Conservation (phyloP, 2,797 vertebrate species). For the Setipinna tenuifilis region DNA sequence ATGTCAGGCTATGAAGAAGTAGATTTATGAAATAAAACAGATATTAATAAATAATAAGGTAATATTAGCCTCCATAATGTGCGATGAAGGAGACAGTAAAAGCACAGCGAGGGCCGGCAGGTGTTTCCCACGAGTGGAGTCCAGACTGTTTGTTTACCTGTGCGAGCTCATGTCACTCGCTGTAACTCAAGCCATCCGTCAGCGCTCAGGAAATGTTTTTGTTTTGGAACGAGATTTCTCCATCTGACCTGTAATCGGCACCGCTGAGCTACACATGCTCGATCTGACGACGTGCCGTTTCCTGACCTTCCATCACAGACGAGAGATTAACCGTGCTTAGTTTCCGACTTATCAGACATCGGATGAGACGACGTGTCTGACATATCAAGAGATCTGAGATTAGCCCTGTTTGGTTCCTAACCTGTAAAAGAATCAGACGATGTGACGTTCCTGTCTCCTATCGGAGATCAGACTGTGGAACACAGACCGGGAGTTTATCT, state of each 20-base stretch:
- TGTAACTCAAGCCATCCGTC: neutral
- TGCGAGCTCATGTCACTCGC: neutral
- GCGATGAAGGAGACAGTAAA: neutral
- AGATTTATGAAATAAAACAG: neutral
- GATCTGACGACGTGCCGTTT: neutral
- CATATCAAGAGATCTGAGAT: no score
- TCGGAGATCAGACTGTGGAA: neutral
- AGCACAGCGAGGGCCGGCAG: neutral
- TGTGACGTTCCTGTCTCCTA: neutral
- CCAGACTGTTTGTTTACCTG: neutral
- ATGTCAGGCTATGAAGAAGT: neutral
- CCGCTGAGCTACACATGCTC: neutral
- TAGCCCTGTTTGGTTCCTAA: no score
- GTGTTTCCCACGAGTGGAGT: no score
- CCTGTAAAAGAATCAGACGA: neutral
- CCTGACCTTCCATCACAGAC: neutral
- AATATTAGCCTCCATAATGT: neutral
- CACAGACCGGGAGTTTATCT: neutral
- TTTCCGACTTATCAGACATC: no score
- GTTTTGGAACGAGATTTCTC: neutral
- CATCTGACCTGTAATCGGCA: neutral
- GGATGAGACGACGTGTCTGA: no score
- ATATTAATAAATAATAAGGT: neutral
- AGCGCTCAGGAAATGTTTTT: neutral
- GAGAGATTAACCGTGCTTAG: no score